phyloP scores from a whole-genome alignment of 1,140 invertebrate species.

The Orius insidiosus region DNA sequence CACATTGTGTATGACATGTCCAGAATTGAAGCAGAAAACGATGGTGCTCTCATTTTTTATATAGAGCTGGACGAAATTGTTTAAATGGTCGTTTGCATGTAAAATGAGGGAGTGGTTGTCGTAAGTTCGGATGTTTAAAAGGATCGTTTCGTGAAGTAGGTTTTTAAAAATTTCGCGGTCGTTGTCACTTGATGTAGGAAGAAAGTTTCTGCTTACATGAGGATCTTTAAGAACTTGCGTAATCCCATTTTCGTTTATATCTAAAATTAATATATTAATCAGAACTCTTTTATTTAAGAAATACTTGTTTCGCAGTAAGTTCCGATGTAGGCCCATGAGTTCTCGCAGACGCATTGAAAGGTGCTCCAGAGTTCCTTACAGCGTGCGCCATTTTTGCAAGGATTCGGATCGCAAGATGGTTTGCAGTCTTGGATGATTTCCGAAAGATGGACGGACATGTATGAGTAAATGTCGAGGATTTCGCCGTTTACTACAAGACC shows the following conservation, averaged over 20 bases:
- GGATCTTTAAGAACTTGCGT: conserved; percentile 70
- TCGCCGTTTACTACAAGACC: conserved; percentile 81
- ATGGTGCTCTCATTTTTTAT: conserved; percentile 54
- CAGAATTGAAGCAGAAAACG: conserved; percentile 68
- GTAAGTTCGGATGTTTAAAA: conserved; percentile 76
- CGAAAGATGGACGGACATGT: conserved; percentile 79
- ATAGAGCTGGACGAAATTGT: conserved; percentile 84
- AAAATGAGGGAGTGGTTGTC: conserved; percentile 63
- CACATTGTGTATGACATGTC: conserved; percentile 60
- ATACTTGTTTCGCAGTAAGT: conserved; percentile 74
- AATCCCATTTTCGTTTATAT: conserved; percentile 74
- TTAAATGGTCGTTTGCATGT: conserved; percentile 82
- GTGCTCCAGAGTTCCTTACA: conserved; percentile 86
- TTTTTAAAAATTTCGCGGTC: conserved; percentile 38
- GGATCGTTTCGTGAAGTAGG: conserved; percentile 53
- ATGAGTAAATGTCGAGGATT: conserved; percentile 76
- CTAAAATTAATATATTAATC: conserved; percentile 33
- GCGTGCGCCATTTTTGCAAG: conserved; percentile 74
- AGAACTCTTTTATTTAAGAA: background rate
- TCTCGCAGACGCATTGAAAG: conserved; percentile 76
- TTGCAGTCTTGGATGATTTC: conserved; percentile 85
- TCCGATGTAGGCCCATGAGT: conserved; percentile 79
- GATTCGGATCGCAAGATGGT: conserved; percentile 82
- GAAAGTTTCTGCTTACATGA: conserved; percentile 59
- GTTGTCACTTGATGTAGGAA: conserved; percentile 38